Base-by-base conservation (phyloP, 2,888 invertebrate genomes). In the Macrosoma leucophasiata region DNA sequence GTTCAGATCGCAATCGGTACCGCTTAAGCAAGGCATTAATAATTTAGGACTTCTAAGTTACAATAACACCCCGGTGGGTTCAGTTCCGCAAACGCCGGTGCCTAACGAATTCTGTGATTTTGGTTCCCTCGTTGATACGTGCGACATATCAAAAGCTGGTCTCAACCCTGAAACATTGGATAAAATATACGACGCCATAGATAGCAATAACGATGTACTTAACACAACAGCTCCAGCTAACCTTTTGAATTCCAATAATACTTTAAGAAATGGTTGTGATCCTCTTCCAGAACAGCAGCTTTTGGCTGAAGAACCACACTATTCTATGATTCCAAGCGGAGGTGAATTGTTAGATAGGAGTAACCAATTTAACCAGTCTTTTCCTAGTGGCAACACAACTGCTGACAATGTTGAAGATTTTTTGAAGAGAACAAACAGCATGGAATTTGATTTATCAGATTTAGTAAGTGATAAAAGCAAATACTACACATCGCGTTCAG, bases 1-100 rank as follows among this genome's bases (percentile, higher is more conserved):
- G 43, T 85, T 77, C 50, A 84, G 94, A 31, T 94, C 94, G 4
- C 94, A 93, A 54, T 94, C 94, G 8, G 94, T 93, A 28, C 94
- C 94, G 0, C 68, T 92, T 11, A 89, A 89, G 54, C 86, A 87
- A 41, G 88, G 87, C 62, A 61, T 85, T 10, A 76, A 76, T 27
- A 72, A 70, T 40, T 58, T 75, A 42, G 65, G 69, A 2, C 46
- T 79, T 15, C 53, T 78, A 25, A 81, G 76, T 49, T 84, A 82
- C 46, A 79, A 75, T 48, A 81, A 76, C 41, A 85, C 90, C 4
- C 87, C 88, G 1, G 88, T 86, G 24, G 90, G 88, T 32, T 90
- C 90, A 5, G 85, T 90, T 21, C 88, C 89, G 0, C 89, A 89
- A 29, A 90, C 91, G 1, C 90, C 90, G 0, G 89, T 91, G 13